Evolutionary conservation across 2,797 vertebrate species (phyloP).

Genomic region (Vespertilio murinus): DNA sequence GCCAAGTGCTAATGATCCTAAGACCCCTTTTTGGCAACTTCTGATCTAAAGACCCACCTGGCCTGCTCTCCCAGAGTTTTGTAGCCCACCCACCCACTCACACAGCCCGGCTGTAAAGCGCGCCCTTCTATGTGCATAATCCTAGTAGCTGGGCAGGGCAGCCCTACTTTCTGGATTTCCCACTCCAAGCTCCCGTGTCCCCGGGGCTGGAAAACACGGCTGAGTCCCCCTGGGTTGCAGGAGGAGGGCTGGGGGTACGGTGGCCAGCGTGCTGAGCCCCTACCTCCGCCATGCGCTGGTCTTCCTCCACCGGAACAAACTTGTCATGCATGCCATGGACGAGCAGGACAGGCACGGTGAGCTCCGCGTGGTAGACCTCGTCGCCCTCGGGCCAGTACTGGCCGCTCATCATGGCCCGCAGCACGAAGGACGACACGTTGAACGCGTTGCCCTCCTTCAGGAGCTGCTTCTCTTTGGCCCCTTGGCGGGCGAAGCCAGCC

Average conservation of each 20-base stretch:
- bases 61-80: not conserved
- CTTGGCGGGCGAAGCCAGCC: constrained; percentile 96
- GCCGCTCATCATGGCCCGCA: constrained; percentile 98
- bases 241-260: not conserved
- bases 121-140: not conserved
- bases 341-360: constrained; percentile 94
- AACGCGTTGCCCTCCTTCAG: constrained; percentile 96
- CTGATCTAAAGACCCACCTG: not conserved
- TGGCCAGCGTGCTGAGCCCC: accelerated
- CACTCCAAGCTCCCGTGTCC: not conserved
- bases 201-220: not conserved
- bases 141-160: not conserved
- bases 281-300: constrained; percentile 99
- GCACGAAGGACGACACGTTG: constrained; percentile 96
- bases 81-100: not conserved
- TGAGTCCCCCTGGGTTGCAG: not conserved
- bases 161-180: not conserved
- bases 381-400: constrained; percentile 99
- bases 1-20: not conserved
- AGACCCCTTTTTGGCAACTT: not conserved
- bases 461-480: constrained; percentile 97
- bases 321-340: constrained; percentile 98
- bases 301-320: constrained; percentile 96
- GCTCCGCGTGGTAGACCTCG: constrained; percentile 97
- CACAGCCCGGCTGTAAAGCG: not conserved